Evolutionary conservation across 2,888 invertebrate species (phyloP).

Genomic region (Cheilosia urbana): DNA sequence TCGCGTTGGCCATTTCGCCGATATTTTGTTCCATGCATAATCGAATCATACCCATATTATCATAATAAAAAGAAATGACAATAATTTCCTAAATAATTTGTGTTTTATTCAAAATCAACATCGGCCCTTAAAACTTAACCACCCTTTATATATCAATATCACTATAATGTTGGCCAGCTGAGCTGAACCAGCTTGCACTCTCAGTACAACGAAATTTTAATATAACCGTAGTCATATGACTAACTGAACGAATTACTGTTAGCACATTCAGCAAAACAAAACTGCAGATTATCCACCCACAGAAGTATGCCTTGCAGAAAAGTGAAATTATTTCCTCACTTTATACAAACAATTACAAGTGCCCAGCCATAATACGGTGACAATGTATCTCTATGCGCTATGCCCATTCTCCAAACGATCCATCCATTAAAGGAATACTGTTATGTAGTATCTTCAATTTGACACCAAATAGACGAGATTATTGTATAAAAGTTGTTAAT

Average conservation of each 20-base stretch:
- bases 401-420: constrained; percentile 28
- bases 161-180: no score
- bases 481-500: constrained; percentile 30
- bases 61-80: no score
- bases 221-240: background rate
- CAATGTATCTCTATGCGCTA: constrained; percentile 1
- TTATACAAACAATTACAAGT: constrained; percentile 22
- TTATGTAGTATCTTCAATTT: constrained; percentile 21
- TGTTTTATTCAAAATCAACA: no score
- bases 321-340: constrained; percentile 8
- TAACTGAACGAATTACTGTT: background rate
- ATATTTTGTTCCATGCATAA: no score
- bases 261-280: background rate
- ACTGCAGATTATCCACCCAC: background rate
- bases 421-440: constrained; percentile 23
- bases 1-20: no score
- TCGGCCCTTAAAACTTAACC: no score
- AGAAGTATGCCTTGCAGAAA: background rate
- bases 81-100: no score
- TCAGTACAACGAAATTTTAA: background rate
- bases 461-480: constrained; percentile 25
- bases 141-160: no score
- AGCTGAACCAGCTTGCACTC: background rate
- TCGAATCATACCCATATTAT: no score
- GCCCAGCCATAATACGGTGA: background rate